Conservation (phyloP, 2,797 vertebrate genomes). For the Tinamus major region DNA sequence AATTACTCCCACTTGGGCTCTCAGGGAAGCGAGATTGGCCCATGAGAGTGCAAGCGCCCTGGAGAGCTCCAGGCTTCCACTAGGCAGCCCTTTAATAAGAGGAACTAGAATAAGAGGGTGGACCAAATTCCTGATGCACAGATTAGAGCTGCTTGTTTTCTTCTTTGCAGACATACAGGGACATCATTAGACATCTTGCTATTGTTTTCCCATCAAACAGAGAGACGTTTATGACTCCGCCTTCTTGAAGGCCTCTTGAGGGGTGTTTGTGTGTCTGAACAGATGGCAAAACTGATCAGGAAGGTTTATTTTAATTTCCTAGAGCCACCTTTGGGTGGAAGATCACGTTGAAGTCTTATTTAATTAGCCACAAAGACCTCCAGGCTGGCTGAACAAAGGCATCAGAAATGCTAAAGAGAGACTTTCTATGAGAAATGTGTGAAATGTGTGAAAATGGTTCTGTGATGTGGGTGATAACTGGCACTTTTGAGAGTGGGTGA, state of each 20-base stretch:
- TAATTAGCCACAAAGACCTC: neutral
- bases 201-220: neutral
- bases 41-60: neutral
- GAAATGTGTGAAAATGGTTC: neutral
- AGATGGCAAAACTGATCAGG: neutral
- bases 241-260: neutral
- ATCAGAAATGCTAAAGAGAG: neutral
- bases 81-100: neutral
- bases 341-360: neutral
- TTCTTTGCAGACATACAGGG: neutral
- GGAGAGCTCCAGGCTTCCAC: neutral
- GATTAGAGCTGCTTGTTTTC: neutral
- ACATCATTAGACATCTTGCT: neutral
- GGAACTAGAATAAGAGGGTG: neutral
- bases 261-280: neutral
- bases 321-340: neutral
- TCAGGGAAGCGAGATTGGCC: neutral
- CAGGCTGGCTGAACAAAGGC: neutral
- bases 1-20: accelerated
- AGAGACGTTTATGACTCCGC: neutral
- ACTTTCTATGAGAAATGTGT: neutral
- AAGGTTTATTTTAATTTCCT: neutral
- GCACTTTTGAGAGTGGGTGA: neutral
- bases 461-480: neutral
- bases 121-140: neutral